A percentile compares a stretch with the other conserved stretches of the same genome.
These are phyloP conservation scores for Aphidius gifuensis DNA, from an alignment of 1,140 invertebrate genomes.

Conservation along the genomic window DNA sequence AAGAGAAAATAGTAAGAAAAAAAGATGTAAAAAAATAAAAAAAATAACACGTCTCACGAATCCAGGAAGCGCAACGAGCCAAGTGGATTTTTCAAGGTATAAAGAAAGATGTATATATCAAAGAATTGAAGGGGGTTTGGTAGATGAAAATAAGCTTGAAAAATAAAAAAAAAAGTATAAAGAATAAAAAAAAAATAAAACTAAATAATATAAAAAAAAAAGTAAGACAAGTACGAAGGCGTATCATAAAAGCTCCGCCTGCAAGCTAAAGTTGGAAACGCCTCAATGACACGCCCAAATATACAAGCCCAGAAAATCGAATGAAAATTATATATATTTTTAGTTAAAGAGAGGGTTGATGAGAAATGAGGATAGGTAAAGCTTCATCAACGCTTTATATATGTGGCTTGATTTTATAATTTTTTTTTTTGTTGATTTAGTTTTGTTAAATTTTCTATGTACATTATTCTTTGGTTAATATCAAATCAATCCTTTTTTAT, in stretches of 20 bases:
- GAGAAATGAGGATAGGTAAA: conserved; percentile 12
- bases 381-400: conserved; percentile 7
- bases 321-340: no score
- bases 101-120: not conserved
- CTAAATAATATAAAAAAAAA: conserved; percentile 25
- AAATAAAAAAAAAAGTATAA: not conserved
- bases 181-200: not conserved
- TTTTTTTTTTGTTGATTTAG: no score
- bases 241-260: conserved; percentile 51
- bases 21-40: no score
- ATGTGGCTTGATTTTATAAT: no score
- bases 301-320: not conserved
- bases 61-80: no score
- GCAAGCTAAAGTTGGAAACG: conserved; percentile 41
- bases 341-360: conserved; percentile 8
- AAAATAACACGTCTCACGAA: no score
- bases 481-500: no score
- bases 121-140: not conserved
- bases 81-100: not conserved
- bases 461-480: no score
- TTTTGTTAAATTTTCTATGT: no score
- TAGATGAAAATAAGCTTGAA: not conserved
- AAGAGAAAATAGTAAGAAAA: no score
- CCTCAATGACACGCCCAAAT: conserved; percentile 38
- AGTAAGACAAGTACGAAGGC: conserved; percentile 40